Evolutionary conservation across 2,888 invertebrate species (phyloP), one percentile per base, ranked within the genome.

Genomic region (Ormyrus thymus): DNA sequence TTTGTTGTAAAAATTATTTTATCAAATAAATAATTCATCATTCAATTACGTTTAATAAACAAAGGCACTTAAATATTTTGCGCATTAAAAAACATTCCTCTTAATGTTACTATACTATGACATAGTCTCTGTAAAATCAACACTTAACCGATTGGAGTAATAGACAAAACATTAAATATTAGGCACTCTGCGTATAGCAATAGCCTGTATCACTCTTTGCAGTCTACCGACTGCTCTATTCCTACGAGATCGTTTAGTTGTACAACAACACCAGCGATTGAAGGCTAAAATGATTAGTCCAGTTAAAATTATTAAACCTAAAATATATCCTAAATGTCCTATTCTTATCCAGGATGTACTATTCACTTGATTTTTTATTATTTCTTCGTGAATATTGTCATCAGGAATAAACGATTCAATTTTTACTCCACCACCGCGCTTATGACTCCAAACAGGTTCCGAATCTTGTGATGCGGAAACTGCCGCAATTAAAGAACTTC

Each of bases 401-500:
- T 56, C 50, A 70, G 55, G n/a, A 58, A 56, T 13, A 66, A 62
- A 7, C n/a, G 75, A 76, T 9, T 83, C 83, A 7, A 83, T 77
- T 64, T 85, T 77, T 79, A 56, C 83, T 56, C 77, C 85, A 48
- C 84, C 86, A 11, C 86, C 84, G 43, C 87, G 86, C 81, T 86
- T 84, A 73, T 84, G 84, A 11, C 86, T 83, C 89, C 89, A 89
- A 2, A 87, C 78, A 4, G 86, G 81, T 68, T 86, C 86, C 13
- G 85, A 83, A 77, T 89, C 88, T 74, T 86, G 87, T 64, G 85
- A 46, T 68, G 82, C 76, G 73, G 87, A 55, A 13, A 80, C 68
- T 62, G 76, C 80, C 6, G 82, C 86, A 75, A 90, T 91, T 79
- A 91, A 89, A 6, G 93, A 92, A 84, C 93, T 93, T 0, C 92